Conservation (phyloP, 1,140 invertebrate genomes). For the Kradibia gibbosae region DNA sequence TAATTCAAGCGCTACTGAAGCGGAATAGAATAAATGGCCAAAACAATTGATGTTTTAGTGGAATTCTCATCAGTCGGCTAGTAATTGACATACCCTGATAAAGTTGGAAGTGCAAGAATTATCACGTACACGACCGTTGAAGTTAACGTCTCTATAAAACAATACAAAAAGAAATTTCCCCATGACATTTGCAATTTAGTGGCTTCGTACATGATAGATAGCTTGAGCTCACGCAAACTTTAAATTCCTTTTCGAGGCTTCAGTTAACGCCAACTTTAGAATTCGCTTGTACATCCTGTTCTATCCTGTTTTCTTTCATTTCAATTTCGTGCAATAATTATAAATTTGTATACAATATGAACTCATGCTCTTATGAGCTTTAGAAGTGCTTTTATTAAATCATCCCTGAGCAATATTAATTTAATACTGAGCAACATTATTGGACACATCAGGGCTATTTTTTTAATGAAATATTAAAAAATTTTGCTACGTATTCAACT, state of each 20-base stretch:
- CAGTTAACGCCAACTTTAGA: not conserved
- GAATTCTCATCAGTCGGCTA: not conserved
- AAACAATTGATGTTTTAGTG: constrained; percentile 27
- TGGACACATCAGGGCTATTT: no score
- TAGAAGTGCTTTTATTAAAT: no score
- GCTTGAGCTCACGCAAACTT: not conserved
- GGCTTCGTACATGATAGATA: not conserved
- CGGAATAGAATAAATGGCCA: not conserved
- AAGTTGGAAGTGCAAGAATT: not conserved
- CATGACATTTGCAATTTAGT: not conserved
- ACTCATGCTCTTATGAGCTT: not conserved
- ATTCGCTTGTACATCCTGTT: not conserved
- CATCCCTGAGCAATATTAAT: no score
- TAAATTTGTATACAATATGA: not conserved
- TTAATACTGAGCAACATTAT: no score
- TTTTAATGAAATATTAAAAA: no score
- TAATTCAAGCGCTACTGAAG: not conserved
- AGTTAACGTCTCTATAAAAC: not conserved
- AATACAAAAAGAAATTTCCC: not conserved
- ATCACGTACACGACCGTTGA: not conserved
- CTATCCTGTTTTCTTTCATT: no score
- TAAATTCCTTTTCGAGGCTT: not conserved
- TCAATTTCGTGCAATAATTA: not conserved
- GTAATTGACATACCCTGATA: constrained; percentile 18
- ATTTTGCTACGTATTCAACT: no score